These are phyloP conservation scores for Sylvicola cinctus DNA, from an alignment of 2,888 invertebrate genomes.

Conservation along the genomic window DNA sequence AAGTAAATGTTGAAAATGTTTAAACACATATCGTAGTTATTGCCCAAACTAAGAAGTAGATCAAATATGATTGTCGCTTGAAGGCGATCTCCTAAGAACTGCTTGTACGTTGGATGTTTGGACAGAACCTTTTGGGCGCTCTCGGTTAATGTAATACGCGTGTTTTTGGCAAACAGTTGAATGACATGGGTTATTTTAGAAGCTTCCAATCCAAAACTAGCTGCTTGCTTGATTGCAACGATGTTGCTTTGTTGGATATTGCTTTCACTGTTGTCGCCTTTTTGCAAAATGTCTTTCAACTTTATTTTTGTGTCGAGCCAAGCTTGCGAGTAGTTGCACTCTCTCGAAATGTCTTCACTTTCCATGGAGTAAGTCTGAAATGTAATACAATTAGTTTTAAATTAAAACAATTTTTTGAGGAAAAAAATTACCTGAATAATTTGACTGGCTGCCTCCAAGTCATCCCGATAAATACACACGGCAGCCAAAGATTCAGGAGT, in stretches of 20 bases:
- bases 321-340: conserved; percentile 48
- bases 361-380: conserved; percentile 48
- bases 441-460: conserved; percentile 53
- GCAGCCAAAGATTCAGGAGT: conserved; percentile 55
- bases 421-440: conserved; percentile 72
- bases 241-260: conserved; percentile 12
- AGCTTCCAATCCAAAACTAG: conserved; percentile 34
- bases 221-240: conserved; percentile 28
- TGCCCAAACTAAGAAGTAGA: conserved; percentile 18
- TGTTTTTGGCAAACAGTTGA: conserved; percentile 30
- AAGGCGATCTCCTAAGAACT: conserved; percentile 16
- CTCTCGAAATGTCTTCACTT: conserved; percentile 38
- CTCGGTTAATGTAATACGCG: conserved; percentile 14
- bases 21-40: conserved; percentile 19
- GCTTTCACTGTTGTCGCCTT: conserved; percentile 4
- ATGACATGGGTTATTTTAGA: conserved; percentile 38
- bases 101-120: conserved; percentile 16
- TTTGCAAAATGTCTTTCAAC: conserved; percentile 17
- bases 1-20: conserved; percentile 16
- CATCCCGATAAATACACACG: conserved; percentile 49
- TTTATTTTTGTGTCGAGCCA: conserved; percentile 25
- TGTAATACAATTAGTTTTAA: conserved; percentile 9
- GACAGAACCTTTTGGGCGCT: conserved; percentile 15
- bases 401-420: too few species aligned
- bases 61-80: conserved; percentile 19